Base-by-base conservation (phyloP, 1,140 invertebrate genomes). In the Psilanteris sp. region DNA sequence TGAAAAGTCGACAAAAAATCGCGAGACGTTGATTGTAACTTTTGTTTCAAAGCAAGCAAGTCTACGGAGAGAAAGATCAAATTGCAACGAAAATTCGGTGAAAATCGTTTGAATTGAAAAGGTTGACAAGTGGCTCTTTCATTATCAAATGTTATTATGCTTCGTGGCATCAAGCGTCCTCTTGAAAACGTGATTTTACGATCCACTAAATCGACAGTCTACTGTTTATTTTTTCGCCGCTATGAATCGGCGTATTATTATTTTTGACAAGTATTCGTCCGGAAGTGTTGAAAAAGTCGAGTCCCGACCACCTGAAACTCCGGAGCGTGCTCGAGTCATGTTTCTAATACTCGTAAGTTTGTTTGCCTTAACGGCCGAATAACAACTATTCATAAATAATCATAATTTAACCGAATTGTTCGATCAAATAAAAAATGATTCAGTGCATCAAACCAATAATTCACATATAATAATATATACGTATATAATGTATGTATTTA, bases 341-440 rank as follows among this genome's bases (percentile, higher is more conserved):
- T 75, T 68, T 75, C 62, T 39, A 52, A 57, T 59, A 66, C 59
- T 57, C 20, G 24, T 37, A 14, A 44, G 54, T 74, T 73, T 67
- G 55, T 75, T 75, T 75, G 57, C 52, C 55, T 75, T 67, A 67
- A 46, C 46, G 46, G 46, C 9, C 71, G 57, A n/a, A n/a, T n/a
- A n/a, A n/a, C n/a, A n/a, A n/a, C n/a, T n/a, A n/a, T 68, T 55
- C 39, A 4, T 61, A 43, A 50, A 41, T 48, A 44, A 46, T 6
- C 24, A 10, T 44, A 4, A 29, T 55, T 37, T 3, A 3, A 55
- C 55, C 50, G 22, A 46, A 46, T 44, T 27, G 41, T 39, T 46
- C 39, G 62, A 8, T 55, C 41, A n/a, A n/a, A n/a, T n/a, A n/a
- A n/a, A n/a, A n/a, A n/a, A n/a, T n/a, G n/a, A n/a, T n/a, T n/a